These are phyloP conservation scores for Petrocephalus schoutedeni DNA, from an alignment of 2,797 vertebrate genomes.

Conservation along the genomic window DNA sequence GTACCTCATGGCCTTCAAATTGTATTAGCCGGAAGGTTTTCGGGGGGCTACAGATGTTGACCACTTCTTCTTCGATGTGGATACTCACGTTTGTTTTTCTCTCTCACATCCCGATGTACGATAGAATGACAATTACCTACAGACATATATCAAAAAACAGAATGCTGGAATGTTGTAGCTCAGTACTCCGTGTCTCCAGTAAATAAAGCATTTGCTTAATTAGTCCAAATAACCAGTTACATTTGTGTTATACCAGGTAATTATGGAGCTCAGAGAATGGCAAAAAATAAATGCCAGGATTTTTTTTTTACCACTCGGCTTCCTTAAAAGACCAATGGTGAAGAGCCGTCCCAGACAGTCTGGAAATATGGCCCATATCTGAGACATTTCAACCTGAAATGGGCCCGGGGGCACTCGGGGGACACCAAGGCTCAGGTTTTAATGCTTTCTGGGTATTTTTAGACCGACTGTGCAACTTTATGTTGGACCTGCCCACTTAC, in stretches of 20 bases:
- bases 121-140: not conserved
- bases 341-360: not conserved
- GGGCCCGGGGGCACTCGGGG: not conserved
- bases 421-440: slow-evolving; percentile 48
- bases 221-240: not conserved
- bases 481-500: not conserved
- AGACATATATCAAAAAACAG: not conserved
- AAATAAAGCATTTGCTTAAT: slow-evolving; percentile 9
- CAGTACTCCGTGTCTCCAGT: not conserved
- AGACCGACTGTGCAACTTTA: slow-evolving; percentile 38
- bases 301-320: not conserved
- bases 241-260: not conserved
- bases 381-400: not conserved
- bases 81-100: not conserved
- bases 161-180: not conserved
- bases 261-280: not conserved
- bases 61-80: not conserved
- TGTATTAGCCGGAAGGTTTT: not conserved
- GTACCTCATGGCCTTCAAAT: not conserved
- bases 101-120: not conserved
- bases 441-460: slow-evolving; percentile 62
- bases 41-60: not conserved
- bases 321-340: not conserved
- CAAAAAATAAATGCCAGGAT: not conserved
- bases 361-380: not conserved